Conservation (phyloP, 2,888 invertebrate genomes). For the Gasteruption jaculator region DNA sequence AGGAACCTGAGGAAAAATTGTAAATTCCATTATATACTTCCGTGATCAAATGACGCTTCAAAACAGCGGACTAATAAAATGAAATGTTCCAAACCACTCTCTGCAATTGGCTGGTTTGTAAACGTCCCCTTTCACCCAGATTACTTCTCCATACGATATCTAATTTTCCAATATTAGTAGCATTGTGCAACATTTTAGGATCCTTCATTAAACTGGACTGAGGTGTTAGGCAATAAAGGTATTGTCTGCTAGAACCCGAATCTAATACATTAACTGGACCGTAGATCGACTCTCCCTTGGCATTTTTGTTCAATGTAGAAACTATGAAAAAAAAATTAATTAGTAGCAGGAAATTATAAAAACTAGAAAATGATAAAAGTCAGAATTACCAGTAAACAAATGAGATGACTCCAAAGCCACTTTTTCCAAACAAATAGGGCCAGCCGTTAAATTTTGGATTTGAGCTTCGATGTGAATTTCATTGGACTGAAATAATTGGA, state of each 20-base stretch:
- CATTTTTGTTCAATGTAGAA: slow-evolving; percentile 67
- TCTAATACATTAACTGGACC: slow-evolving; percentile 78
- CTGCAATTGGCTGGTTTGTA: slow-evolving; percentile 93
- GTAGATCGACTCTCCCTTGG: slow-evolving; percentile 68
- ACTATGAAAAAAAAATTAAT: slow-evolving; percentile 53
- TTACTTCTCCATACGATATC: slow-evolving; percentile 98
- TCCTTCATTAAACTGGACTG: slow-evolving; percentile 71
- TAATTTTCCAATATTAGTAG: slow-evolving; percentile 90
- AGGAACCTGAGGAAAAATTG: slow-evolving; percentile 64
- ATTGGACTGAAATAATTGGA: slow-evolving; percentile 54
- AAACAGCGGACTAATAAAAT: not conserved
- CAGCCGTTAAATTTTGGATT: slow-evolving; percentile 90
- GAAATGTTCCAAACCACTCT: slow-evolving; percentile 63
- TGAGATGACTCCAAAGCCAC: slow-evolving; percentile 90
- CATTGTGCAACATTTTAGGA: slow-evolving; percentile 72
- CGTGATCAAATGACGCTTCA: not conserved
- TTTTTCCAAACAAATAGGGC: slow-evolving; percentile 90
- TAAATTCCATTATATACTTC: not conserved
- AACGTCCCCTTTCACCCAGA: slow-evolving; percentile 91
- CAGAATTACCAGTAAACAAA: slow-evolving; percentile 75
- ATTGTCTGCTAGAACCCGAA: slow-evolving; percentile 88
- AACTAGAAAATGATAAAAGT: slow-evolving; percentile 4
- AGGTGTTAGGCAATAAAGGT: slow-evolving; percentile 87
- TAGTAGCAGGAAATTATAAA: slow-evolving; percentile 8
- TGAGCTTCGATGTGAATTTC: slow-evolving; percentile 71